Evolutionary conservation across 2,113 vertebrate species (phyloP).

Genomic region (Notarius quadriscutis): DNA sequence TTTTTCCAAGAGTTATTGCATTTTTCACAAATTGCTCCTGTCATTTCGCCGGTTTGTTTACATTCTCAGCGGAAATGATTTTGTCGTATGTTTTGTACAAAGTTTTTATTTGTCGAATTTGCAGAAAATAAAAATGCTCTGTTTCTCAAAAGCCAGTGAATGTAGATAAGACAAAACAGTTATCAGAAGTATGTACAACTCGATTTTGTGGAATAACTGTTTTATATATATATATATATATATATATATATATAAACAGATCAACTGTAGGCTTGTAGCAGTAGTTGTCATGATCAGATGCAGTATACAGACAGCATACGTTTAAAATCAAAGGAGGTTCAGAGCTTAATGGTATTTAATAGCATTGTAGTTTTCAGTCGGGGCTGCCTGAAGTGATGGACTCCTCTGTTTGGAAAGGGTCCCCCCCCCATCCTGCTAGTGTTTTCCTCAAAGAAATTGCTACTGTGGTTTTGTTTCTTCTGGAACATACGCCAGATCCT

Average conservation of each 20-base stretch:
- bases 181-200: too few relatives aligned
- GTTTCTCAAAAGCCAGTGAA: too few relatives aligned
- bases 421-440: constrained; percentile 13
- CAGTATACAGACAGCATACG: background rate
- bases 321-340: background rate
- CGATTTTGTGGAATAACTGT: too few relatives aligned
- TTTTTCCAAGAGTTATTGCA: too few relatives aligned
- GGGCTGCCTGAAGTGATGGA: constrained; percentile 15
- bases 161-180: too few relatives aligned
- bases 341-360: background rate
- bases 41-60: too few relatives aligned
- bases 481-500: constrained; percentile 15
- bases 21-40: too few relatives aligned
- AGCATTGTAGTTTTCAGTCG: background rate
- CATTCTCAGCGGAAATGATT: too few relatives aligned
- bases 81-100: too few relatives aligned
- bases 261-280: background rate
- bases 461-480: constrained; percentile 35
- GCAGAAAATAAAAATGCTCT: too few relatives aligned
- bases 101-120: too few relatives aligned
- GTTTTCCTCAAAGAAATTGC: constrained; percentile 33
- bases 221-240: background rate
- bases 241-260: background rate
- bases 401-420: constrained; percentile 11
- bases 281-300: background rate